Conservation (phyloP, 2,113 vertebrate species). For the Etheostoma cragini region DNA sequence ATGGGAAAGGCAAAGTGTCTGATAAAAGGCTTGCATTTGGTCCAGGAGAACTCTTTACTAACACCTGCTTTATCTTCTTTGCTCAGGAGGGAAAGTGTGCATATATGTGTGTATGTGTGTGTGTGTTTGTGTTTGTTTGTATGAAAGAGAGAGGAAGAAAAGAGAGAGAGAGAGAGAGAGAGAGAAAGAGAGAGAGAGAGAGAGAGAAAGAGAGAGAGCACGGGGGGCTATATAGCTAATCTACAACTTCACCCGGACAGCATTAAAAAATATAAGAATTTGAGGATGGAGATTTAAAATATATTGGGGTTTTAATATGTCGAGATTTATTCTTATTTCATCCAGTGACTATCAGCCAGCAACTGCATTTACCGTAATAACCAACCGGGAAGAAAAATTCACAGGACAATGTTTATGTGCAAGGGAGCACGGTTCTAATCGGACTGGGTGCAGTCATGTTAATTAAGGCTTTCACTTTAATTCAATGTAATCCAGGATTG, state of each 20-base stretch:
- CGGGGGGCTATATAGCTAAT: conserved; percentile 50
- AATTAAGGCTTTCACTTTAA: conserved; percentile 11
- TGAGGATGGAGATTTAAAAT: conserved; percentile 51
- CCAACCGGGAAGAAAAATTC: conserved; percentile 12
- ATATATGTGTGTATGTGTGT: neutral
- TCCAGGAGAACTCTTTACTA: conserved; percentile 68
- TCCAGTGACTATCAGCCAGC: conserved; percentile 12
- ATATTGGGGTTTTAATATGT: conserved; percentile 41
- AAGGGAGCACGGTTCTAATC: conserved; percentile 1
- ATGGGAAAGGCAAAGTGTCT: conserved; percentile 55
- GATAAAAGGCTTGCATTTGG: conserved; percentile 77
- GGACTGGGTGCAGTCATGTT: neutral
- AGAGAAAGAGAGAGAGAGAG: neutral
- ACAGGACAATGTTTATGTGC: neutral
- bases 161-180: neutral
- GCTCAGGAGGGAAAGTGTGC: conserved; percentile 56
- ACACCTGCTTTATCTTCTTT: conserved; percentile 72
- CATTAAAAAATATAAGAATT: conserved; percentile 30
- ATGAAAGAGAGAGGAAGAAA: neutral
- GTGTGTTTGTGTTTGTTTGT: conserved; percentile 4
- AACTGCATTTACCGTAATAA: conserved; percentile 24
- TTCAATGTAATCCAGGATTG: conserved; percentile 16
- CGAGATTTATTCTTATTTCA: conserved; percentile 40
- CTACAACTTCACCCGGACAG: conserved; percentile 47
- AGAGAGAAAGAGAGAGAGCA: neutral